phyloP scores from a whole-genome alignment of 2,113 vertebrate species.

The Telmatochromis sp. region DNA sequence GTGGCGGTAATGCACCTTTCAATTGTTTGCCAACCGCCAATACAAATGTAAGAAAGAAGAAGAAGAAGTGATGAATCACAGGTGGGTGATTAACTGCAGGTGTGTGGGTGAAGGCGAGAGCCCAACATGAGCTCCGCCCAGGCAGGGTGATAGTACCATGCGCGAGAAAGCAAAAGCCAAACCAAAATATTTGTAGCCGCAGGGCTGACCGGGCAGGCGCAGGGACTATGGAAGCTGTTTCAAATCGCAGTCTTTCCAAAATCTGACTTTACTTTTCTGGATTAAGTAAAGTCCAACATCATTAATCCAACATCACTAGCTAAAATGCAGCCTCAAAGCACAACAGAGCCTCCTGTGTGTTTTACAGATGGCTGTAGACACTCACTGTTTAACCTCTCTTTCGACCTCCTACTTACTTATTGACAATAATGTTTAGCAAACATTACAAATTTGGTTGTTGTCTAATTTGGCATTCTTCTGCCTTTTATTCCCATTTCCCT shows the following conservation, averaged over 20 bases:
- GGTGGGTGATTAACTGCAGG: neutral
- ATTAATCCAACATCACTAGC: neutral
- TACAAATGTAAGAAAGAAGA: too few relatives aligned
- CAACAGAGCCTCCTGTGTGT: neutral
- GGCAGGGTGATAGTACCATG: fast-evolving
- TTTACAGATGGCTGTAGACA: neutral
- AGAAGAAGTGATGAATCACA: neutral
- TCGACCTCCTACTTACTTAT: neutral
- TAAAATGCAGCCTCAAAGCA: neutral
- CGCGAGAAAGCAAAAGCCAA: neutral
- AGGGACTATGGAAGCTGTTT: neutral
- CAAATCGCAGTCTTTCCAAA: neutral
- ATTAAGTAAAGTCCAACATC: neutral
- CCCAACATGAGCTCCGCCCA: neutral
- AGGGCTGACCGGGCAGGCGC: neutral
- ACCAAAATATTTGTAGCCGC: neutral
- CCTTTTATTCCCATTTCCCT: neutral
- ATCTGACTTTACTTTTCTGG: neutral
- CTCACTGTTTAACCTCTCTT: neutral
- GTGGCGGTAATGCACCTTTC: too few relatives aligned
- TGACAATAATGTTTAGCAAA: neutral
- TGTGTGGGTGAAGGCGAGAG: neutral
- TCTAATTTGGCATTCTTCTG: neutral
- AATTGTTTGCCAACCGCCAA: too few relatives aligned
- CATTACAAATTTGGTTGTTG: neutral